These are phyloP conservation scores for Neelides folsomi DNA, from an alignment of 2,888 invertebrate genomes.

Conservation along the genomic window DNA sequence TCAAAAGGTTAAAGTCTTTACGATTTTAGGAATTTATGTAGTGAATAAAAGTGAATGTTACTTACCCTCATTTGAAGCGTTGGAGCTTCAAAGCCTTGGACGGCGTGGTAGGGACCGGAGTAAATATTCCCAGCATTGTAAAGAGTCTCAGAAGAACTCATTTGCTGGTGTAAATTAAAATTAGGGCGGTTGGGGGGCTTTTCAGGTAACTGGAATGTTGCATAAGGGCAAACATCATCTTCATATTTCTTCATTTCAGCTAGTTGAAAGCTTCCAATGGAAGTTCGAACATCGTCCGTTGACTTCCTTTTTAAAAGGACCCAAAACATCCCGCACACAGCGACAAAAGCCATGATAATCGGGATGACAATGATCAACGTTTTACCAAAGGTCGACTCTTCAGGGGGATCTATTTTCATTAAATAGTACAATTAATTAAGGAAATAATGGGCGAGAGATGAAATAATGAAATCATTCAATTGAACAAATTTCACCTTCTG, in stretches of 20 bases:
- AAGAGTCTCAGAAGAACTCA: slow-evolving; percentile 55
- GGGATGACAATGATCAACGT: no score
- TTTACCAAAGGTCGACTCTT: no score
- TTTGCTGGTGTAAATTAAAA: slow-evolving; percentile 5
- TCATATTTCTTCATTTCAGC: slow-evolving; percentile 54
- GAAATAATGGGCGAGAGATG: background rate
- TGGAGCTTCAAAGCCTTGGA: slow-evolving; percentile 40
- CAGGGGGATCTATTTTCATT: background rate
- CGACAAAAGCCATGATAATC: no score
- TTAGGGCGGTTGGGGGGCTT: slow-evolving; percentile 38
- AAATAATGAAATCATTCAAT: no score
- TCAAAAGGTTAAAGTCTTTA: no score
- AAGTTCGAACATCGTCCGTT: no score
- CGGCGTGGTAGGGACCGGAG: slow-evolving; percentile 73
- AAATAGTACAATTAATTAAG: background rate
- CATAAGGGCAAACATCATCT: slow-evolving; percentile 85
- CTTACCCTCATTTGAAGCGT: slow-evolving; percentile 27
- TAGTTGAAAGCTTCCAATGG: no score
- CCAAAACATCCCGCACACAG: no score
- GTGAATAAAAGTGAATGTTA: background rate
- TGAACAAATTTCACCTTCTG: background rate
- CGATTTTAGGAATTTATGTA: no score
- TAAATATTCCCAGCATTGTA: slow-evolving; percentile 71
- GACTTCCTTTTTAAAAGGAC: no score
- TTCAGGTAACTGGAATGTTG: slow-evolving; percentile 78